Percentiles rank a stretch among this genome's conserved stretches.
phyloP scores from a whole-genome alignment of 2,797 vertebrate genomes.

The Cichlasoma orientale region DNA sequence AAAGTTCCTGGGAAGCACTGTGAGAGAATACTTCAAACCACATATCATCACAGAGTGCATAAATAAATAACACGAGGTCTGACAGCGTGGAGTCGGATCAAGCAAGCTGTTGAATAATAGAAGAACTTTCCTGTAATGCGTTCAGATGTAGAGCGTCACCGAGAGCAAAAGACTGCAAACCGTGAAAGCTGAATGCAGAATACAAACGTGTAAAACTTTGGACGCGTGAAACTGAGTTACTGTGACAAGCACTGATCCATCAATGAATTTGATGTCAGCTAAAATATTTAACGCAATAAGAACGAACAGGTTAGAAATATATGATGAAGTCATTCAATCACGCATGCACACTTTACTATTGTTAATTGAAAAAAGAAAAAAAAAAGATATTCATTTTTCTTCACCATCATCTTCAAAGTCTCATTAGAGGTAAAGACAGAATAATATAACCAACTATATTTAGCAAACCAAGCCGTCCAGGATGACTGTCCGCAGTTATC shows the following conservation, averaged over 20 bases:
- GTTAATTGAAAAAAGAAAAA: background rate
- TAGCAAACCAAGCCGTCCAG: background rate
- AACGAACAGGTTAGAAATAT: background rate
- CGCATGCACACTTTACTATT: background rate
- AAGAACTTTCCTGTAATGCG: slow-evolving; percentile 51
- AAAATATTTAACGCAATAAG: background rate
- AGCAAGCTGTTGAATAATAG: slow-evolving; percentile 68
- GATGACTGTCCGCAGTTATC: background rate
- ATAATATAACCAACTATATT: background rate
- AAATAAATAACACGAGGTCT: slow-evolving; percentile 62
- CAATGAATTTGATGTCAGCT: background rate
- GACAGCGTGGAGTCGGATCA: slow-evolving; percentile 63
- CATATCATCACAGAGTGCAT: slow-evolving; percentile 51
- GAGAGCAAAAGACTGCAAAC: slow-evolving; percentile 15
- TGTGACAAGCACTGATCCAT: slow-evolving; percentile 31
- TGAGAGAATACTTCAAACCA: slow-evolving; percentile 24
- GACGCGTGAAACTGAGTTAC: slow-evolving; percentile 18
- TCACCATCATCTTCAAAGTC: background rate
- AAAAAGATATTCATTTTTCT: background rate
- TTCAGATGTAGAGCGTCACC: slow-evolving; percentile 20
- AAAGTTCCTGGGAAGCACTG: slow-evolving; percentile 34
- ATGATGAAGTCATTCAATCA: background rate
- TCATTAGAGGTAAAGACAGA: background rate
- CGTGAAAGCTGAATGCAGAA: slow-evolving; percentile 47
- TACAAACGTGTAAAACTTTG: background rate